Percentiles rank a stretch among this genome's conserved stretches.
These are phyloP conservation scores for Halcyon badia DNA, from an alignment of 2,797 vertebrate species.

Conservation along the genomic window DNA sequence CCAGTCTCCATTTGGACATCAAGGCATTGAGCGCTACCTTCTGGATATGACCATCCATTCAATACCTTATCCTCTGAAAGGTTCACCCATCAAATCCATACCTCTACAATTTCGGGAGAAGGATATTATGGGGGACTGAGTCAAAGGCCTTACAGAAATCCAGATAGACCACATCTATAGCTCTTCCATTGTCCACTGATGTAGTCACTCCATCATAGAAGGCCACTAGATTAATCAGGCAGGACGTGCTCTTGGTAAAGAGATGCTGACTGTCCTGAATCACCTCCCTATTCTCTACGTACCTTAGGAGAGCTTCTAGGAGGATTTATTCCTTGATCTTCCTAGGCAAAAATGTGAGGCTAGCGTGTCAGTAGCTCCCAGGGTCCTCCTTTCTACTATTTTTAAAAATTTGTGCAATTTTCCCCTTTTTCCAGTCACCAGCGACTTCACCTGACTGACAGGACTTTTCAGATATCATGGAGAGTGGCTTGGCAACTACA, in stretches of 20 bases:
- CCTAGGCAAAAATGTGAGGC: not conserved
- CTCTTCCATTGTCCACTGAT: not conserved
- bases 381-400: not conserved
- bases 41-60: not conserved
- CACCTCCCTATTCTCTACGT: not conserved
- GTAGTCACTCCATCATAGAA: not conserved
- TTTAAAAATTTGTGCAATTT: not conserved
- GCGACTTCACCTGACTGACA: not conserved
- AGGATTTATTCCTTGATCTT: not conserved
- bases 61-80: not conserved
- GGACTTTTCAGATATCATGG: not conserved
- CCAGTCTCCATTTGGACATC: not conserved
- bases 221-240: not conserved
- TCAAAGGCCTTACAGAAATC: not conserved
- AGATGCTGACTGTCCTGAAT: not conserved
- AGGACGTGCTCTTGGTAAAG: not conserved
- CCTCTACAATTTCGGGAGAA: not conserved
- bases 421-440: not conserved
- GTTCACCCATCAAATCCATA: not conserved
- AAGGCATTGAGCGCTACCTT: not conserved
- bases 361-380: not conserved
- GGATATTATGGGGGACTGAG: not conserved
- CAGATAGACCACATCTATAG: not conserved
- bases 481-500: not conserved
- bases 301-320: not conserved